Evolutionary conservation across 2,888 invertebrate species (phyloP), one percentile per base, ranked within the genome.

Genomic region (Ornithoptera priamus): DNA sequence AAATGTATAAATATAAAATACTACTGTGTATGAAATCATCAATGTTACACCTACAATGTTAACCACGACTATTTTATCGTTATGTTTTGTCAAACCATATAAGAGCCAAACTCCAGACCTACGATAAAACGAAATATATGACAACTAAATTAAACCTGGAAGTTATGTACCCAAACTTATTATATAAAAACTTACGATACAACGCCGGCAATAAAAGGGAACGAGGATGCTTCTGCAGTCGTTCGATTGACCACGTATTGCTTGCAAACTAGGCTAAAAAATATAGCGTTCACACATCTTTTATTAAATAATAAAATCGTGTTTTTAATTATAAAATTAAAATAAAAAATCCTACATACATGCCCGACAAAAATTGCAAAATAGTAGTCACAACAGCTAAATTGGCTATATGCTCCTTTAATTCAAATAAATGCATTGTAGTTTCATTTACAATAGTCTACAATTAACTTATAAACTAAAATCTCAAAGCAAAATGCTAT

Each of bases 331-430:
- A 60, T 8, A 18, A 15, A 60, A 7, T 18, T 10, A 30, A 60
- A 62, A 10, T 56, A 42, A 53, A 53, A 56, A 66, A 65, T 59
- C 68, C 53, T 72, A 94, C 96, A 95, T 94, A 97, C 97, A 94
- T 94, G 90, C 97, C 97, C 71, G 97, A 96, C 76, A 97, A 90
- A 93, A 97, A 97, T 83, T 97, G 97, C 72, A 96, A 88, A 75
- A 97, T 94, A 20, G 97, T 97, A 73, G 96, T 95, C 72, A 95
- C 87, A 62, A 97, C 96, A 56, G 97, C 97, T 73, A 87, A 74
- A 72, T 77, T 79, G 63, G 89, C 85, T 46, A 92, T 76, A 64
- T 85, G 75, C 75, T 81, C 79, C 72, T 81, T 85, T 63, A 76
- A 56, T 39, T 63, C 63, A 56, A 62, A 67, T 58, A 67, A 67